Base-by-base conservation (phyloP, 92 coral and sea anemone genomes). In the Parazoanthus darwini region DNA sequence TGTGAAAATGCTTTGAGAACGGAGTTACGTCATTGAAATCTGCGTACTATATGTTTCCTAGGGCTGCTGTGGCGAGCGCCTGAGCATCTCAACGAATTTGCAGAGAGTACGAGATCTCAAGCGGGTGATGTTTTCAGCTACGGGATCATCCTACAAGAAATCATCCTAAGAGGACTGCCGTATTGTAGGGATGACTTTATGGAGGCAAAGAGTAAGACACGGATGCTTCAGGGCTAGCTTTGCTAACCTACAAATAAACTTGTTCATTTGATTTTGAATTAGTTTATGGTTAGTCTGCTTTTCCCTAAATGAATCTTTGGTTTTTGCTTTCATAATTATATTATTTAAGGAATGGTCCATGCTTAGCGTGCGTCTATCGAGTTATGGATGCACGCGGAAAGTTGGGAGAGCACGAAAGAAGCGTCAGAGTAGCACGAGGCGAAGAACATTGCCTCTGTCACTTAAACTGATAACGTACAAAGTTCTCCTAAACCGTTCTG, bases 1-100 rank as follows among this genome's bases (percentile, higher is more conserved):
- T 3, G 59, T 13, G 59, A 54, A 54, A 7, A 54, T 1, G 59
- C 59, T 13, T 54, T 13, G 59, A 13, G 59, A 15, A 13, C 16
- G 14, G 59, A 15, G 20, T 54, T 0, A 54, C 8, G 66, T 58
- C 10, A 1, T 58, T 11, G 22, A 58, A 58, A 3, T 18, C 1
- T 13, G 14, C 66, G 58, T 51, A 71, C 13, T 23, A 35, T 14
- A 73, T 37, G 25, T 77, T 54, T 80, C 15, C 79, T 84, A 96
- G 98, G 90, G 39, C 80, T 94, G 75, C 75, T 96, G 79, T 96
- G 98, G 98, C 81, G 89, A 39, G 98, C 98, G 0, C 98, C 98
- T 39, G 98, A 96, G 86, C 89, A 93, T 26, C 73, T 94, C 50
- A 74, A 90, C 2, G 88, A 81, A 44, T 58, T 81, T 59, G 89